These are phyloP conservation scores for Pyxicephalus adspersus DNA, from an alignment of 2,113 vertebrate species.

Conservation along the genomic window DNA sequence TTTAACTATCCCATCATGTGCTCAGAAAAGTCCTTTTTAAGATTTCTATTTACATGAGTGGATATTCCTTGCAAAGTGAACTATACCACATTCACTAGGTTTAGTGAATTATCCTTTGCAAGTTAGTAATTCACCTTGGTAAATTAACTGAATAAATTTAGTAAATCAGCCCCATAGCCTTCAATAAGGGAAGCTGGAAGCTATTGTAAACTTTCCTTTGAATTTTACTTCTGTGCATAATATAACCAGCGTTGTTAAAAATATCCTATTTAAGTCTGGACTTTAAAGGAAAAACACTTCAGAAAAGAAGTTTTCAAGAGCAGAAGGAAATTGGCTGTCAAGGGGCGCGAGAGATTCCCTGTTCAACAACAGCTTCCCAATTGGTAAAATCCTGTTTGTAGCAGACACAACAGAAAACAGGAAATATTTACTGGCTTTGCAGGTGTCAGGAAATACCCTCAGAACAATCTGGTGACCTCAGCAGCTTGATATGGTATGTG, in stretches of 20 bases:
- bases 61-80: no score
- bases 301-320: conserved; percentile 7
- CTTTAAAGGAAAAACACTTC: conserved; percentile 8
- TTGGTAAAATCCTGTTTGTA: conserved; percentile 81
- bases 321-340: conserved; percentile 58
- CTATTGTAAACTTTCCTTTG: conserved; percentile 9
- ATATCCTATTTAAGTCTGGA: conserved; percentile 27
- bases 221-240: conserved; percentile 3
- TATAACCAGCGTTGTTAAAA: conserved; percentile 9
- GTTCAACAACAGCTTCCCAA: conserved; percentile 70
- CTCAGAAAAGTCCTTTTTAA: no score
- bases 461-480: conserved; percentile 60
- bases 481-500: conserved; percentile 54
- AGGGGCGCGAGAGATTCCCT: conserved; percentile 56
- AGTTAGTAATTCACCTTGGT: no score
- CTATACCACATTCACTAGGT: no score
- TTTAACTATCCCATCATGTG: no score
- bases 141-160: no score
- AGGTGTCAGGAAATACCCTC: conserved; percentile 93
- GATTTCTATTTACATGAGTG: no score
- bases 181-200: no score
- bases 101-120: no score
- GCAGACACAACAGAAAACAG: conserved; percentile 97
- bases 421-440: conserved; percentile 89
- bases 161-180: no score